A percentile compares a stretch with the other conserved stretches of the same genome.
Conservation (phyloP, 2,113 vertebrate species). For the Peromyscus polionotus region DNA sequence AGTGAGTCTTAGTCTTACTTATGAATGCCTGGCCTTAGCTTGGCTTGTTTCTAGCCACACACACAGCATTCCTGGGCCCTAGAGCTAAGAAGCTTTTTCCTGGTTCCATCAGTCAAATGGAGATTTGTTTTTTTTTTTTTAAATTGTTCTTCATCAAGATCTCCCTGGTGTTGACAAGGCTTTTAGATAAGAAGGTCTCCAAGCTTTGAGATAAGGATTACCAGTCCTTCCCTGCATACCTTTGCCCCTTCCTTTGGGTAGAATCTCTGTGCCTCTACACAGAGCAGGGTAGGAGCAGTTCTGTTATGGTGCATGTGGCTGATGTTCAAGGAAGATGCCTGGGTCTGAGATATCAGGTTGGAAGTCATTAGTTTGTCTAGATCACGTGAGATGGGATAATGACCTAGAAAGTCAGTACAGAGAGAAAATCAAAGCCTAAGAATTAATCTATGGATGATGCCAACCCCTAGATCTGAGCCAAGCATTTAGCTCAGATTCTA, state of each 20-base stretch:
- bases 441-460: background rate
- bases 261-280: background rate
- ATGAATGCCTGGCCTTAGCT: no score
- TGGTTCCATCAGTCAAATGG: background rate
- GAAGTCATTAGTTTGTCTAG: background rate
- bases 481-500: background rate
- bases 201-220: background rate
- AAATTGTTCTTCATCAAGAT: background rate
- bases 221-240: background rate
- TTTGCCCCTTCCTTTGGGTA: background rate
- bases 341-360: background rate
- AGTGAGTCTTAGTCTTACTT: no score
- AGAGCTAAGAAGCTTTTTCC: background rate
- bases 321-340: background rate
- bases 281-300: background rate
- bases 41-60: no score
- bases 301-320: background rate
- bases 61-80: background rate
- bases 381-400: background rate
- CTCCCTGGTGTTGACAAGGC: background rate
- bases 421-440: constrained; percentile 4
- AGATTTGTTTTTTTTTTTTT: background rate
- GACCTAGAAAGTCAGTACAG: background rate
- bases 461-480: background rate
- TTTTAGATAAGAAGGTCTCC: background rate